Evolutionary conservation across 2,888 invertebrate genomes (phyloP).

Genomic region (Mimas tiliae): DNA sequence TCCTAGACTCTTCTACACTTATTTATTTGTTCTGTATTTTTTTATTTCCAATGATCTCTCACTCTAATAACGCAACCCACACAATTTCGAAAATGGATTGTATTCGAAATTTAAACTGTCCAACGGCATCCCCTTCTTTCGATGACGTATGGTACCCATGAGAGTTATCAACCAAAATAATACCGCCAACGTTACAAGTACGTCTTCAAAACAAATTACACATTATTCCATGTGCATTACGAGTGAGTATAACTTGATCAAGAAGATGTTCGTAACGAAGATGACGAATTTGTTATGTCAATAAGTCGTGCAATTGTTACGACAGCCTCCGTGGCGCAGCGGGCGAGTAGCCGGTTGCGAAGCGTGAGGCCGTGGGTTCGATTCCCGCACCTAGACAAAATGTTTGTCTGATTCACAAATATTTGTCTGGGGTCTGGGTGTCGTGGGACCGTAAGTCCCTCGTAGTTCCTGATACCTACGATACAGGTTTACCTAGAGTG

Average conservation of each 20-base stretch:
- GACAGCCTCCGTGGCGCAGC: no score
- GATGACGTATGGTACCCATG: conserved; percentile 74
- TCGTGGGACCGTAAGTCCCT: no score
- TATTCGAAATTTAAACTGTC: conserved; percentile 77
- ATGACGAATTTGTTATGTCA: conserved; percentile 5
- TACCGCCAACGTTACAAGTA: conserved; percentile 16
- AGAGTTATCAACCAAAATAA: conserved; percentile 65
- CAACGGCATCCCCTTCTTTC: conserved; percentile 51
- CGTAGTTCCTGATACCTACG: no score
- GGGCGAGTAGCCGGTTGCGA: no score
- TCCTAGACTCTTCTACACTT: no score
- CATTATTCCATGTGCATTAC: conserved; percentile 11
- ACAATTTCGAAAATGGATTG: conserved; percentile 66
- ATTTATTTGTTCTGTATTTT: no score
- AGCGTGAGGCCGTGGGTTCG: no score
- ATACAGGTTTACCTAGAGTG: no score
- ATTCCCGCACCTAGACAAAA: no score
- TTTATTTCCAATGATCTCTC: neutral
- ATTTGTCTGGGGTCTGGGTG: no score
- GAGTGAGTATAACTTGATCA: conserved; percentile 6
- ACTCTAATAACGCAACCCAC: conserved; percentile 24
- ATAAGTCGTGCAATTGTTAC: conserved; percentile 15
- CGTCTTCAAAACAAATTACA: conserved; percentile 15
- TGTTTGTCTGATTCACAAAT: no score
- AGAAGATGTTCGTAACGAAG: neutral